Conservation (phyloP, 2,797 vertebrate genomes). For the Sebastes oblongus region DNA sequence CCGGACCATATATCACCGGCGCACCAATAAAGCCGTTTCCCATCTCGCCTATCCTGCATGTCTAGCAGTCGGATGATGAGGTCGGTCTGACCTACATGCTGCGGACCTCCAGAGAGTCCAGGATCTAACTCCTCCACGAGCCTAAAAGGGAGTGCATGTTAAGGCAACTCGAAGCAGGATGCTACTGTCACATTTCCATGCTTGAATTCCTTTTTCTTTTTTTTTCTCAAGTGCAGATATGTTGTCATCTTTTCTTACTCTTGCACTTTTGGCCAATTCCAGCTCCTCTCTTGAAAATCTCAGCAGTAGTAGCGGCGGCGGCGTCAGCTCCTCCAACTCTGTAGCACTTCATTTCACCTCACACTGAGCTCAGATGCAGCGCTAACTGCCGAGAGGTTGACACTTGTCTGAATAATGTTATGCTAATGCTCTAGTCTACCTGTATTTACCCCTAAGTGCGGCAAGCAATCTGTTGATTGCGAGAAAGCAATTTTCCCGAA, state of each 20-base stretch:
- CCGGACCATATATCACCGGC: slow-evolving; percentile 22
- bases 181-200: slow-evolving; percentile 56
- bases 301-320: background rate
- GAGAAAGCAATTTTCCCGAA: slow-evolving; percentile 80
- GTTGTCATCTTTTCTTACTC: slow-evolving; percentile 38
- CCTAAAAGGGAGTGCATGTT: slow-evolving; percentile 36
- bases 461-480: slow-evolving; percentile 81
- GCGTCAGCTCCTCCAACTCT: slow-evolving; percentile 34
- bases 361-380: slow-evolving; percentile 63
- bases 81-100: slow-evolving; percentile 74
- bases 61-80: slow-evolving; percentile 59
- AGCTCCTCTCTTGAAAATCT: slow-evolving; percentile 42
- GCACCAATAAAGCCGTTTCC: slow-evolving; percentile 42
- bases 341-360: slow-evolving; percentile 69
- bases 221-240: slow-evolving; percentile 18
- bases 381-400: slow-evolving; percentile 74
- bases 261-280: slow-evolving; percentile 53
- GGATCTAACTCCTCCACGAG: slow-evolving; percentile 25
- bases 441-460: slow-evolving; percentile 85
- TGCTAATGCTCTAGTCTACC: slow-evolving; percentile 83
- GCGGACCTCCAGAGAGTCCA: slow-evolving; percentile 68
- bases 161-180: slow-evolving; percentile 80
- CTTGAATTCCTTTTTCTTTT: slow-evolving; percentile 26
- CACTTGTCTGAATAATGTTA: slow-evolving; percentile 83
- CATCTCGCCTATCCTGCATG: slow-evolving; percentile 12